Percentiles rank a stretch among this genome's conserved stretches.
Conservation (phyloP, 2,113 vertebrate genomes). For the Tupaia tana region DNA sequence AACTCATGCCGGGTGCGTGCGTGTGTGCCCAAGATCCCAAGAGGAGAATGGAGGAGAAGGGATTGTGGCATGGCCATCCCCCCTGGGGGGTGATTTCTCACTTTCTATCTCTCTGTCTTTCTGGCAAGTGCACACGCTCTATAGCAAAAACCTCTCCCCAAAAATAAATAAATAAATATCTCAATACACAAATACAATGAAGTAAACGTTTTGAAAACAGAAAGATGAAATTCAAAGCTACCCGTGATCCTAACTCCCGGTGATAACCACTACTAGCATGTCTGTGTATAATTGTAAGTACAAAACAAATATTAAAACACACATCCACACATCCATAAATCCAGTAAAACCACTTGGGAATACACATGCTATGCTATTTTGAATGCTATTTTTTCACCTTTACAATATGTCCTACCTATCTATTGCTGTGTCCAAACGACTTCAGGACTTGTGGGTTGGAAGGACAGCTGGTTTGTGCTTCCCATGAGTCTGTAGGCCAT, state of each 20-base stretch:
- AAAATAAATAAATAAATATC: too few relatives aligned
- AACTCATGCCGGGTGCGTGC: too few relatives aligned
- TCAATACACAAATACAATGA: neutral
- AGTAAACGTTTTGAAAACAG: neutral
- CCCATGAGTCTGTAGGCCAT: neutral
- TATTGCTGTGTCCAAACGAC: neutral
- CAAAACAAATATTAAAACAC: neutral
- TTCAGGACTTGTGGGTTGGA: neutral
- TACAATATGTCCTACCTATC: neutral
- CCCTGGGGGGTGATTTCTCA: too few relatives aligned
- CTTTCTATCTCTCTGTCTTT: too few relatives aligned
- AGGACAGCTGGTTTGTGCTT: neutral
- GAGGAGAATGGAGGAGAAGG: too few relatives aligned
- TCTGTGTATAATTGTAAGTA: neutral
- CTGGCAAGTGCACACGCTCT: too few relatives aligned
- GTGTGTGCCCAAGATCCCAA: too few relatives aligned
- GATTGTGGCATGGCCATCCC: too few relatives aligned
- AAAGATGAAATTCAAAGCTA: slow-evolving; percentile 26
- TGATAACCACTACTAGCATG: neutral
- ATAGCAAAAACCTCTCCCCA: too few relatives aligned
- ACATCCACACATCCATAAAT: neutral
- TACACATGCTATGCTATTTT: neutral
- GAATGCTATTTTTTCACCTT: slow-evolving; percentile 24
- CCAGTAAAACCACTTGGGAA: neutral
- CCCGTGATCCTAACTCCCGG: neutral